Evolutionary conservation across 2,888 invertebrate genomes (phyloP).

Genomic region (Clitarchus hookeri): DNA sequence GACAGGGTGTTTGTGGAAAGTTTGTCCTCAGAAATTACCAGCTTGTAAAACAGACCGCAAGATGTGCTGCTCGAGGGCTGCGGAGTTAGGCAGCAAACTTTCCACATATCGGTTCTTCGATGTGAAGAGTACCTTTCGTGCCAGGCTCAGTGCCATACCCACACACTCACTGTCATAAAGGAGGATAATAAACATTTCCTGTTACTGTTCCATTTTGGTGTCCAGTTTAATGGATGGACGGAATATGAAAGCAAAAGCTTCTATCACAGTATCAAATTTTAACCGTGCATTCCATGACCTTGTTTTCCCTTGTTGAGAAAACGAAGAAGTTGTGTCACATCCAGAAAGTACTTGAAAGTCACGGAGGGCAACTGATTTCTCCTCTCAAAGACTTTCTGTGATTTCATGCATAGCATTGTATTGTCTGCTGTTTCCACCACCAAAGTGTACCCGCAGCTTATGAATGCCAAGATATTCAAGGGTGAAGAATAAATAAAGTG

Average conservation of each 20-base stretch:
- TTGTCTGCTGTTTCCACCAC: neutral
- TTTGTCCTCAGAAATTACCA: neutral
- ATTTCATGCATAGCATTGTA: slow-evolving; percentile 28
- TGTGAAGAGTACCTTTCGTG: neutral
- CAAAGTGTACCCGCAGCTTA: slow-evolving; percentile 26
- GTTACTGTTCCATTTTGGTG: neutral
- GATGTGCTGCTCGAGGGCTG: slow-evolving; percentile 18
- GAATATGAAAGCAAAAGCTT: neutral
- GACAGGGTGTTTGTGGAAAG: neutral
- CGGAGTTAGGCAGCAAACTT: neutral
- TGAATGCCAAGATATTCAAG: neutral
- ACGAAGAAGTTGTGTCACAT: slow-evolving; percentile 27
- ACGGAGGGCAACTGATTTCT: slow-evolving; percentile 21
- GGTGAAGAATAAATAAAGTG: slow-evolving; percentile 15
- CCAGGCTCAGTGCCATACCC: slow-evolving; percentile 10
- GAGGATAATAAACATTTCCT: neutral
- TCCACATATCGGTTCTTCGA: neutral
- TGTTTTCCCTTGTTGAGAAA: neutral
- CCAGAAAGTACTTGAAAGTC: slow-evolving; percentile 28
- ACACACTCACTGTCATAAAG: neutral
- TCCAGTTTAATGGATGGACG: slow-evolving; percentile 5
- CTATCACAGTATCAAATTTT: neutral
- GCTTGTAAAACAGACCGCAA: neutral
- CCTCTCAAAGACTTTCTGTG: neutral
- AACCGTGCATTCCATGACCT: neutral